Conservation (phyloP, 2,113 vertebrate species). For the Choloepus hoffmanni region DNA sequence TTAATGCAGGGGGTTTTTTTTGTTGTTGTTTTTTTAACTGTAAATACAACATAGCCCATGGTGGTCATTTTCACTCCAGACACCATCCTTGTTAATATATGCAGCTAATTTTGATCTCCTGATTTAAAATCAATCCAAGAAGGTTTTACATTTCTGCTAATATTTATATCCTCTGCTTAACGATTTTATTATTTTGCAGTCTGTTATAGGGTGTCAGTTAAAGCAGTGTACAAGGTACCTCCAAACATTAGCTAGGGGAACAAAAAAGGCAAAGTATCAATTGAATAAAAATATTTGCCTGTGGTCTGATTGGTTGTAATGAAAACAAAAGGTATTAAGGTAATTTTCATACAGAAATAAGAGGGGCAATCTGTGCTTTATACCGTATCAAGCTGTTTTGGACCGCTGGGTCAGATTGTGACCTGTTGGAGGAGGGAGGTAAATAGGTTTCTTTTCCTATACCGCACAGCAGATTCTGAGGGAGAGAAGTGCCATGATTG, state of each 20-base stretch:
- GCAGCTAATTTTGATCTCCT: slow-evolving; percentile 9
- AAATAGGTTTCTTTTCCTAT: background rate
- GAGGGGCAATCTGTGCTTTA: background rate
- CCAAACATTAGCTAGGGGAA: background rate
- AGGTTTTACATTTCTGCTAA: background rate
- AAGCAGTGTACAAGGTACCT: background rate
- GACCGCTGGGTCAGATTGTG: background rate
- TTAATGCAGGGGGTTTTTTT: background rate
- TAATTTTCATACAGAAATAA: background rate
- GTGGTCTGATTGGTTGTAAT: background rate
- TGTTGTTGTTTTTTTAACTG: background rate
- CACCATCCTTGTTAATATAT: background rate
- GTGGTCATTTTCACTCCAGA: background rate
- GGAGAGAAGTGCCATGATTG: background rate
- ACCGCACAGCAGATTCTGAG: background rate
- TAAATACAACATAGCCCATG: background rate
- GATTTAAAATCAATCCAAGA: slow-evolving; percentile 13
- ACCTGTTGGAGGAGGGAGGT: background rate
- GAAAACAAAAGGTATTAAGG: background rate
- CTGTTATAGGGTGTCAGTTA: background rate
- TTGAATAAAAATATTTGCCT: slow-evolving; percentile 15
- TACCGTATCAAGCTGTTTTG: background rate
- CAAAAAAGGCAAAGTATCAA: background rate
- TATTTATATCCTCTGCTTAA: background rate
- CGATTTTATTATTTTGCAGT: slow-evolving; percentile 25